phyloP scores from a whole-genome alignment of 2,888 invertebrate genomes.

The Muscina levida region DNA sequence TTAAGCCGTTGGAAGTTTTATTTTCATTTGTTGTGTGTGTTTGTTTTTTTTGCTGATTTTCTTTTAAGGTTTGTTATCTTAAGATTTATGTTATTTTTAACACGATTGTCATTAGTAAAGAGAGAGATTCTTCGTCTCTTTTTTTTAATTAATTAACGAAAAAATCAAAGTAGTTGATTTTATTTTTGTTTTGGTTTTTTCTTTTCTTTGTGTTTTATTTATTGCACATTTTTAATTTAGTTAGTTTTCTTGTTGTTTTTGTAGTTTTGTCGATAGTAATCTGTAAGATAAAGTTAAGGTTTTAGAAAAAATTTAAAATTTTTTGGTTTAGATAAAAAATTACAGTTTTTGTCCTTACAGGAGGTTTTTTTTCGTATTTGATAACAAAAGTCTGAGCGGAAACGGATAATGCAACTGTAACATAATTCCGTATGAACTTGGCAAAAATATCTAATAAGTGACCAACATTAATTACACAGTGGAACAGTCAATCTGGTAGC shows the following conservation, averaged over 20 bases:
- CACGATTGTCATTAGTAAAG: conserved; percentile 63
- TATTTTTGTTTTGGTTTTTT: conserved; percentile 15
- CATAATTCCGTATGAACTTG: too few species aligned
- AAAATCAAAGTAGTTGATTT: background rate
- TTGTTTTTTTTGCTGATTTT: conserved; percentile 27
- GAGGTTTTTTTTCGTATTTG: too few species aligned
- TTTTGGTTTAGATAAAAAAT: too few species aligned
- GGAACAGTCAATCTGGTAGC: too few species aligned
- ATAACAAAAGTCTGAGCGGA: too few species aligned
- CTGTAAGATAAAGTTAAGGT: conserved; percentile 33
- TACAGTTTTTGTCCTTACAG: too few species aligned
- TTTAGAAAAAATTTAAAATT: too few species aligned
- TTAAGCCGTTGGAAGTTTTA: conserved; percentile 42
- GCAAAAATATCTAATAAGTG: too few species aligned
- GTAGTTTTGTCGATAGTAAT: conserved; percentile 27
- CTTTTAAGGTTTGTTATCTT: conserved; percentile 49
- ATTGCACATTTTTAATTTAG: conserved; percentile 55
- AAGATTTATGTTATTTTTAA: conserved; percentile 64
- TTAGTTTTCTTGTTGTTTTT: conserved; percentile 5
- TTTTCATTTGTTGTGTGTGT: conserved; percentile 21
- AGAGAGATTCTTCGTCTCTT: too few species aligned
- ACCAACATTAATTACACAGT: too few species aligned
- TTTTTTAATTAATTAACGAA: conserved; percentile 63
- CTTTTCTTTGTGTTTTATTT: conserved; percentile 33
- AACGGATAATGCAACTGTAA: too few species aligned